Percentiles rank a stretch among this genome's conserved stretches.
Evolutionary conservation across 2,797 vertebrate genomes (phyloP).

Genomic region (Borostomias antarcticus): DNA sequence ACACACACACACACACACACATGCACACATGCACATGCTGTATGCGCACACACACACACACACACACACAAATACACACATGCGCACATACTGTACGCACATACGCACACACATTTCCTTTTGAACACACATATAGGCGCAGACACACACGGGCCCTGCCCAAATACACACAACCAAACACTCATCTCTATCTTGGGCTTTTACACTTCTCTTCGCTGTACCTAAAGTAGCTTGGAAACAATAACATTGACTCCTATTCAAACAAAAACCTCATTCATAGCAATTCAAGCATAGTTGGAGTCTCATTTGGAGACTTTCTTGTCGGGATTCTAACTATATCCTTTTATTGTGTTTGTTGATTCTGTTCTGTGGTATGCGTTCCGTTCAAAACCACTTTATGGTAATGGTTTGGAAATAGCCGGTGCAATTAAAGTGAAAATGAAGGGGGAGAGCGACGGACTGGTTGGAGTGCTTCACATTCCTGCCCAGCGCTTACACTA

Average conservation of each 20-base stretch:
- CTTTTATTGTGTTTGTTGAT: conserved; percentile 62
- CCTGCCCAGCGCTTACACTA: conserved; percentile 54
- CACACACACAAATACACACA: conserved; percentile 1
- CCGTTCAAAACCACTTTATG: conserved; percentile 57
- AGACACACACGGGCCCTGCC: conserved; percentile 33
- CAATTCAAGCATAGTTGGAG: conserved; percentile 30
- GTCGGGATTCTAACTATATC: conserved; percentile 55
- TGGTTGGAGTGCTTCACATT: conserved; percentile 58
- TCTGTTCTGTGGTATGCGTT: conserved; percentile 51
- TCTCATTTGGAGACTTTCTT: conserved; percentile 50
- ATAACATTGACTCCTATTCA: conserved; percentile 59
- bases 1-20: conserved; percentile 13
- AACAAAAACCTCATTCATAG: conserved; percentile 68
- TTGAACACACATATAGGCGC: conserved; percentile 5
- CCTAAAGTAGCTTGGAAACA: conserved; percentile 62
- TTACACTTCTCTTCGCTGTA: conserved; percentile 42
- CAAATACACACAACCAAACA: conserved; percentile 53
- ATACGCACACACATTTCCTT: background rate
- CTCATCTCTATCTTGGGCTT: conserved; percentile 46
- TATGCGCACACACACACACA: background rate
- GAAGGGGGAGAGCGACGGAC: conserved; percentile 55
- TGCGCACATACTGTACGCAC: no score
- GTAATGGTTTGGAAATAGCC: conserved; percentile 66
- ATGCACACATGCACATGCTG: no score
- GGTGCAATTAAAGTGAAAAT: conserved; percentile 66